Evolutionary conservation across 2,797 vertebrate genomes (phyloP).

Genomic region (Crenichthys baileyi): DNA sequence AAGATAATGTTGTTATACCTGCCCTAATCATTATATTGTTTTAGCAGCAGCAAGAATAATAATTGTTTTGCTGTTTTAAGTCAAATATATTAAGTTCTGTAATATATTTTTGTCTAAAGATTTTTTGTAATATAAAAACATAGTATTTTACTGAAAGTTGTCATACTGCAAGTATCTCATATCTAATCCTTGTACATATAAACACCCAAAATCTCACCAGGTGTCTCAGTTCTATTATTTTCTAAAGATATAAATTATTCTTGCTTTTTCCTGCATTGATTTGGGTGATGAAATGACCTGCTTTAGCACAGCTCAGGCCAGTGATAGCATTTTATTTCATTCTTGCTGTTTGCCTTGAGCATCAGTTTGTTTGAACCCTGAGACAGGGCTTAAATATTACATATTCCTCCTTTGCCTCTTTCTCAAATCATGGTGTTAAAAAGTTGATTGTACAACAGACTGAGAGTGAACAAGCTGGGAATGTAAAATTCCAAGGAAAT

Average conservation of each 20-base stretch:
- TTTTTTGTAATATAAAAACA: not conserved
- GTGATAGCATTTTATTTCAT: not conserved
- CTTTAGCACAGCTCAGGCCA: not conserved
- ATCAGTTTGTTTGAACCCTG: slow-evolving; percentile 45
- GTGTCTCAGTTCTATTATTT: not conserved
- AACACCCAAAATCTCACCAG: not conserved
- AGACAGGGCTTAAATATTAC: slow-evolving; percentile 28
- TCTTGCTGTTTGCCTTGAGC: slow-evolving; percentile 22
- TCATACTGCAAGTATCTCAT: not conserved
- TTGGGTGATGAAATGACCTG: slow-evolving; percentile 46
- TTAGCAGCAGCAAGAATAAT: not conserved
- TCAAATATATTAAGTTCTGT: not conserved
- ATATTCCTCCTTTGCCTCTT: slow-evolving; percentile 22
- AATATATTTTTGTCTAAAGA: not conserved
- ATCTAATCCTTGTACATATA: not conserved
- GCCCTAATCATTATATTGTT: not conserved
- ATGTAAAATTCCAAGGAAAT: not conserved
- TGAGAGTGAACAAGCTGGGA: not conserved
- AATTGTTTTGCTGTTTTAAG: not conserved
- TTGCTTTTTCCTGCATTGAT: not conserved
- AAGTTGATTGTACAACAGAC: slow-evolving; percentile 10
- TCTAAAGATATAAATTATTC: not conserved
- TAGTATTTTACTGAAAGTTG: not conserved
- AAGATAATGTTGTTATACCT: too few species aligned
- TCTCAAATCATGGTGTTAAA: slow-evolving; percentile 12